Percentiles rank a stretch among this genome's conserved stretches.
Conservation (phyloP, 2,113 vertebrate genomes). For the Ceyx cyanopectus region DNA sequence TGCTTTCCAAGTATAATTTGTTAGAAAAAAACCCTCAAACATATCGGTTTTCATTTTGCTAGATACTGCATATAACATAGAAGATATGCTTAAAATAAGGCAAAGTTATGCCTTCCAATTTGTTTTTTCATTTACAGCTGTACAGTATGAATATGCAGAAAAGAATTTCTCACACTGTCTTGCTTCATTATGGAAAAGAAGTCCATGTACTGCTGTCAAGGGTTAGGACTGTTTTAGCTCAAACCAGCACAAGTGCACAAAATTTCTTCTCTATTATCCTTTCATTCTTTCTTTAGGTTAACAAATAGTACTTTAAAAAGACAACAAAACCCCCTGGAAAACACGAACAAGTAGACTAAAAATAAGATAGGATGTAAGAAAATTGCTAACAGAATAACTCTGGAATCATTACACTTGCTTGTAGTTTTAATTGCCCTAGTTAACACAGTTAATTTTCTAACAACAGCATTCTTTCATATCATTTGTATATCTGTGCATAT, state of each 20-base stretch:
- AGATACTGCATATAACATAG: neutral
- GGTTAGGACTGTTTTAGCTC: neutral
- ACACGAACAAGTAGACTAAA: neutral
- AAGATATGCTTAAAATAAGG: neutral
- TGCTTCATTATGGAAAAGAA: neutral
- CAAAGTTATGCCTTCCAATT: neutral
- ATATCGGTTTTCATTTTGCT: neutral
- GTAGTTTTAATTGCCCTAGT: neutral
- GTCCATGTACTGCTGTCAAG: neutral
- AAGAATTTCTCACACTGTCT: neutral
- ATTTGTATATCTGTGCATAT: neutral
- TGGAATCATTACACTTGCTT: neutral
- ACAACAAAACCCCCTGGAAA: neutral
- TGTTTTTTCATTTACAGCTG: neutral
- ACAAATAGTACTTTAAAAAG: neutral
- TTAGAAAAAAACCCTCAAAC: neutral
- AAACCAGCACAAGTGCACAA: neutral
- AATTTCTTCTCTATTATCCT: neutral
- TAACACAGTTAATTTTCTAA: neutral
- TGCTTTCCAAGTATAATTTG: neutral
- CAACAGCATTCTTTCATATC: neutral
- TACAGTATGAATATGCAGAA: slow-evolving; percentile 14
- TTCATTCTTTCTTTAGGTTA: neutral
- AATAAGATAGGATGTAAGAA: neutral
- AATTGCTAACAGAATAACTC: neutral